A percentile compares a stretch with the other conserved stretches of the same genome.
Conservation (phyloP, 64 coral and sea anemone species). For the Acropora yongei region DNA sequence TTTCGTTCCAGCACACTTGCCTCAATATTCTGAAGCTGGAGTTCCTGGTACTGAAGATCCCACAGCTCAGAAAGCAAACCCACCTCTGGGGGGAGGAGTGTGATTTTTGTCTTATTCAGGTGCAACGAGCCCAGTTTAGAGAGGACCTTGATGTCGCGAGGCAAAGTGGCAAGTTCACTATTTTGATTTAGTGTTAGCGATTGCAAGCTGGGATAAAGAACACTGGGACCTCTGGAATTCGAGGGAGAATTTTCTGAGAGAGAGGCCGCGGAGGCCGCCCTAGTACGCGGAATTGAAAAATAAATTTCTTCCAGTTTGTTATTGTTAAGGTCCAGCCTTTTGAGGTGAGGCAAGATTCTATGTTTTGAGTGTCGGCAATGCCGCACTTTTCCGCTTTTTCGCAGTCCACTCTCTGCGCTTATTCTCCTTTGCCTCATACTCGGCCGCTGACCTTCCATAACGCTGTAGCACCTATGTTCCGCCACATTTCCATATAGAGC, state of each 20-base stretch:
- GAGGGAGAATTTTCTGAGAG: neutral
- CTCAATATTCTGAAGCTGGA: conserved; percentile 82
- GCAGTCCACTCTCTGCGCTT: conserved; percentile 41
- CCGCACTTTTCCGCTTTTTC: conserved; percentile 20
- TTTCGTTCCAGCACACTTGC: conserved; percentile 92
- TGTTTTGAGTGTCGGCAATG: conserved; percentile 89
- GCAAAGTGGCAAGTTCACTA: conserved; percentile 56
- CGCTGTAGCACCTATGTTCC: conserved; percentile 62
- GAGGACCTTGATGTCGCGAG: conserved; percentile 75
- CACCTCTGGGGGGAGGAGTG: conserved; percentile 82
- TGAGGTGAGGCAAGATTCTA: conserved; percentile 71
- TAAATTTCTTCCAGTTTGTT: conserved; percentile 81
- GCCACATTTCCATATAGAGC: neutral
- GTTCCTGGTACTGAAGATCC: conserved; percentile 90
- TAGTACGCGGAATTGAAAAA: conserved; percentile 56
- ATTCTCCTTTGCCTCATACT: conserved; percentile 40
- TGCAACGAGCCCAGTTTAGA: conserved; percentile 90
- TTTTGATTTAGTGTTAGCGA: conserved; percentile 84
- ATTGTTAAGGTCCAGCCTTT: conserved; percentile 83
- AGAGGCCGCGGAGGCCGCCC: conserved; percentile 13
- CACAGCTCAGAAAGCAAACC: conserved; percentile 89
- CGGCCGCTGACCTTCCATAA: conserved; percentile 54
- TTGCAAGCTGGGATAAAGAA: conserved; percentile 86
- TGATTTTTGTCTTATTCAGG: conserved; percentile 76
- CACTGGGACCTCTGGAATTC: neutral